Percentiles rank a stretch among this genome's conserved stretches.
phyloP scores from a whole-genome alignment of 2,797 vertebrate genomes.

The Muscicapa striata region DNA sequence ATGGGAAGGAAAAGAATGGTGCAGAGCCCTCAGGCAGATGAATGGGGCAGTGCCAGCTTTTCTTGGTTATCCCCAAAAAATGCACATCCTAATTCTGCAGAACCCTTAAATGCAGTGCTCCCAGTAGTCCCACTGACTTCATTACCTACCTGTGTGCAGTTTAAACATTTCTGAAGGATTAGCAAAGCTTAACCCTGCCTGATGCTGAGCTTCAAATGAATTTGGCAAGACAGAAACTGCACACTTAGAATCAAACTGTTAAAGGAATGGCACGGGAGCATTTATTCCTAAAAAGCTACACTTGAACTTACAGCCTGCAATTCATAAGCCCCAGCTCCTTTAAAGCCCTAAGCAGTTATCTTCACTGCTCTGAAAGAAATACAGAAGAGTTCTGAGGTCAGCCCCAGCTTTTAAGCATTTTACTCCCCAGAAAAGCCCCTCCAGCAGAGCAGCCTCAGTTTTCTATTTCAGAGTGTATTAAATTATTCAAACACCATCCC shows the following conservation, averaged over 20 bases:
- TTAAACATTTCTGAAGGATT: not conserved
- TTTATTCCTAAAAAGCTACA: not conserved
- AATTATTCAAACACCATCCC: not conserved
- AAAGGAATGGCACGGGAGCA: not conserved
- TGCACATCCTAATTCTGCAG: not conserved
- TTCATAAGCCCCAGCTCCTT: not conserved
- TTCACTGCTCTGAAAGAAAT: not conserved
- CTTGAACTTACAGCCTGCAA: not conserved
- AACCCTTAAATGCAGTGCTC: not conserved
- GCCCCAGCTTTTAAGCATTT: not conserved
- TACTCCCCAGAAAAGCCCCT: not conserved
- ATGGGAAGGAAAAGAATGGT: accelerated
- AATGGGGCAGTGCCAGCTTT: not conserved
- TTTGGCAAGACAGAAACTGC: not conserved
- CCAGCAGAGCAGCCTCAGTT: not conserved
- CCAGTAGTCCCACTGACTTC: not conserved
- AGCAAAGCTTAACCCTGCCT: not conserved
- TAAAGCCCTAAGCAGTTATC: not conserved
- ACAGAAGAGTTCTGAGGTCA: not conserved
- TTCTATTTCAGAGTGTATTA: not conserved
- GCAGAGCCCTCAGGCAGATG: not conserved
- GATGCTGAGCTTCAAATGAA: not conserved
- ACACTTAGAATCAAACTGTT: not conserved
- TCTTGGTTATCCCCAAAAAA: not conserved
- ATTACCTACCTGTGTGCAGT: not conserved